Conservation (phyloP, 2,888 invertebrate genomes). For the Trichogramma evanescens region DNA sequence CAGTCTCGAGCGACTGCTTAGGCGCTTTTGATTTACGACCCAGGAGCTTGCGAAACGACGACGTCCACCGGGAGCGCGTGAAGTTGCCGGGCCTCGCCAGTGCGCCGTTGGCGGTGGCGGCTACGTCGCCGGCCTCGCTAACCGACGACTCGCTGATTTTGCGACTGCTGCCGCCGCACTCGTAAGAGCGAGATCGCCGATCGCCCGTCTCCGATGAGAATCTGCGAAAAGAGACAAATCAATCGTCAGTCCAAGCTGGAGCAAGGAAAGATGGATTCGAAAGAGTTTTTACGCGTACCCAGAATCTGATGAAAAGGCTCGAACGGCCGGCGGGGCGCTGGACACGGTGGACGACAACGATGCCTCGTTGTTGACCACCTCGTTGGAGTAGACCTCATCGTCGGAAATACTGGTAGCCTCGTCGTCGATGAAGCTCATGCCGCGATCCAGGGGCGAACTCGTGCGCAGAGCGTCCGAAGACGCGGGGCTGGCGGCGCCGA, state of each 20-base stretch:
- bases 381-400: conserved; percentile 49
- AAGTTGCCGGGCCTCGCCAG: conserved; percentile 38
- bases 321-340: conserved; percentile 35
- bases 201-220: conserved; percentile 45
- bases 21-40: conserved; percentile 31
- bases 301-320: conserved; percentile 44
- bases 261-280: background rate
- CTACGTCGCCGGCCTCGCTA: conserved; percentile 26
- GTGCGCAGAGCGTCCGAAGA: conserved; percentile 32
- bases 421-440: conserved; percentile 43
- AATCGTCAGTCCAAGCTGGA: background rate
- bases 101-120: conserved; percentile 19
- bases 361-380: conserved; percentile 47
- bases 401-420: conserved; percentile 37
- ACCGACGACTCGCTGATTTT: conserved; percentile 39
- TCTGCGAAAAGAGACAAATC: conserved; percentile 25
- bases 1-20: conserved; percentile 1
- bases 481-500: conserved; percentile 23
- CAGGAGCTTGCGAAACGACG: conserved; percentile 54
- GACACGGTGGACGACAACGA: conserved; percentile 40
- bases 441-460: conserved; percentile 40
- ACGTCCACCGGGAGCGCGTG: conserved; percentile 55
- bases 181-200: conserved; percentile 41
- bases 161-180: conserved; percentile 35
- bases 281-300: conserved; percentile 30